Conservation (phyloP, 1,140 invertebrate genomes). For the Caligus rogercresseyi region DNA sequence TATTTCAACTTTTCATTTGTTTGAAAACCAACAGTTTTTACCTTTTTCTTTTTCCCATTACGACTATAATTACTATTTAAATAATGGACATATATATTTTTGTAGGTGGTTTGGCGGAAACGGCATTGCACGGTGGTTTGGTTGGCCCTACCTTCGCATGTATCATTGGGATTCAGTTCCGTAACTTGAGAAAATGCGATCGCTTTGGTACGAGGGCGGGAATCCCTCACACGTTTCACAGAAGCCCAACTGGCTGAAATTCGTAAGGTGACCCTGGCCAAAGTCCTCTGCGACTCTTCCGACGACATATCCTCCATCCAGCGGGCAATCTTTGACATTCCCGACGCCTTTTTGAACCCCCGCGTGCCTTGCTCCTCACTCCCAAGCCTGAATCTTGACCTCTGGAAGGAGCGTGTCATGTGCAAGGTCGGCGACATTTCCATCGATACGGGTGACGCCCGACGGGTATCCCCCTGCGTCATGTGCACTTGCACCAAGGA, state of each 20-base stretch:
- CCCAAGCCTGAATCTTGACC: constrained; percentile 30
- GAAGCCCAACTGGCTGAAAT: constrained; percentile 70
- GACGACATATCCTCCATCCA: constrained; percentile 71
- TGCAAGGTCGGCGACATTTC: constrained; percentile 31
- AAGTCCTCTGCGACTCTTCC: constrained; percentile 81
- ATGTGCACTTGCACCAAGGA: constrained; percentile 44
- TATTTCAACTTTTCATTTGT: no score
- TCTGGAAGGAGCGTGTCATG: constrained; percentile 33
- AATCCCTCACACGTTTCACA: constrained; percentile 35
- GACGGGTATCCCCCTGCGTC: constrained; percentile 38
- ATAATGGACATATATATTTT: no score
- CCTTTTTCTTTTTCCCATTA: background rate
- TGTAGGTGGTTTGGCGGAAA: constrained; percentile 36
- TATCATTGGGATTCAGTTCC: constrained; percentile 38
- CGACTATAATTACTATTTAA: background rate
- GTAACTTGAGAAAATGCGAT: constrained; percentile 60
- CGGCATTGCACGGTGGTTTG: constrained; percentile 33
- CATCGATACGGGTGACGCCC: constrained; percentile 36
- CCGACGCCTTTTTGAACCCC: constrained; percentile 37
- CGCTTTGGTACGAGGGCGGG: constrained; percentile 58
- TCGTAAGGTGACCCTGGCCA: constrained; percentile 70
- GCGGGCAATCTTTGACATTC: constrained; percentile 66
- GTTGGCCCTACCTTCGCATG: constrained; percentile 40
- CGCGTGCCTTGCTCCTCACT: constrained; percentile 32
- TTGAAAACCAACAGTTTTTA: no score